Evolutionary conservation across 2,113 vertebrate species (phyloP).

Genomic region (Sinocyclocheilus grahami): DNA sequence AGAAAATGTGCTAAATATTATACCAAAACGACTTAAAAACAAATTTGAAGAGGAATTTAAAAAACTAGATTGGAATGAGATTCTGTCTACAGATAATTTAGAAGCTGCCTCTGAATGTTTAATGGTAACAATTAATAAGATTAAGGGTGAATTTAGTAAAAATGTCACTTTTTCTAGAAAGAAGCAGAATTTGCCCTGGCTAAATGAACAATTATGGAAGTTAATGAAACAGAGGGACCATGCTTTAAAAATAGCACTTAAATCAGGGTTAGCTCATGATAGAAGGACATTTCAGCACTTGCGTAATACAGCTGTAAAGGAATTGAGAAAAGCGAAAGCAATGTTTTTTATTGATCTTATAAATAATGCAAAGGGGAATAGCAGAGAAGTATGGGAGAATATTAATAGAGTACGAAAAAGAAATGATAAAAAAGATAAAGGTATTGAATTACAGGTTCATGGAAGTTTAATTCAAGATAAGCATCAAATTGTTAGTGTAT

Average conservation of each 20-base stretch:
- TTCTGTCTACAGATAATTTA: neutral
- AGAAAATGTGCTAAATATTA: neutral
- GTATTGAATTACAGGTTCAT: neutral
- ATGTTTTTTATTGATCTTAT: neutral
- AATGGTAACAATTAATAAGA: neutral
- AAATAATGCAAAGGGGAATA: neutral
- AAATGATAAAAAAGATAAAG: neutral
- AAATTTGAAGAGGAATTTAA: neutral
- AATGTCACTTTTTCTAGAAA: neutral
- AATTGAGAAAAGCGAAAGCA: slow-evolving; percentile 2
- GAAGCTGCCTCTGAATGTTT: neutral
- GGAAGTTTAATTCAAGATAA: neutral
- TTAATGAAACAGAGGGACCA: too few relatives aligned
- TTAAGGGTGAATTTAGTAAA: neutral
- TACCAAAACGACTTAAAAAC: neutral
- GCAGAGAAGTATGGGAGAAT: neutral
- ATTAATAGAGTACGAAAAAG: neutral
- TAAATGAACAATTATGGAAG: neutral
- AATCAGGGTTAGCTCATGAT: neutral
- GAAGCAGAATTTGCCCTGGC: neutral
- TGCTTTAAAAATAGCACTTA: neutral
- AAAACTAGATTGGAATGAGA: neutral
- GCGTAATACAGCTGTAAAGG: neutral
- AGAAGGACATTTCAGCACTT: neutral
- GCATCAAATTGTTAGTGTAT: too few relatives aligned